Percentiles rank a stretch among this genome's conserved stretches.
Evolutionary conservation across 2,888 invertebrate genomes (phyloP).

Genomic region (Neoitamus cyanurus): DNA sequence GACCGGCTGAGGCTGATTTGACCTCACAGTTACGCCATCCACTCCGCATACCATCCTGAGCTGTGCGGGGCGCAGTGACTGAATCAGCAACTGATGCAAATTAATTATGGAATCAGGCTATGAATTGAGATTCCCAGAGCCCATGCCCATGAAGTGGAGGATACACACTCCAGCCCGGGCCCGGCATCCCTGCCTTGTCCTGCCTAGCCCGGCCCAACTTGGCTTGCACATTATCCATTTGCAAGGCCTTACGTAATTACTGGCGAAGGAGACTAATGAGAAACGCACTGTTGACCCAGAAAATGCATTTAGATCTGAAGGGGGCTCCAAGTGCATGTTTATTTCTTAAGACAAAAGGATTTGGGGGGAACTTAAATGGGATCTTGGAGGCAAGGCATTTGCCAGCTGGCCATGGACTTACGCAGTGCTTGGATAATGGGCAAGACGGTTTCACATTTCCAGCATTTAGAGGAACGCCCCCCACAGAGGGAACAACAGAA

Average conservation of each 20-base stretch:
- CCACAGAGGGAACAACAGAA: background rate
- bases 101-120: background rate
- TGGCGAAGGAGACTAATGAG: background rate
- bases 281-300: conserved; percentile 5
- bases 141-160: background rate
- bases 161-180: background rate
- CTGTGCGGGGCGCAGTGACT: background rate
- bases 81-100: background rate
- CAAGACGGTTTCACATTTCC: background rate
- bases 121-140: background rate
- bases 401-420: background rate
- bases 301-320: background rate
- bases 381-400: background rate
- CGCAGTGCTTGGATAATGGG: background rate
- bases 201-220: background rate
- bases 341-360: background rate
- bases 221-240: background rate
- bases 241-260: background rate
- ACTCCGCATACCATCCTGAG: background rate
- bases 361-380: background rate
- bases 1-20: background rate
- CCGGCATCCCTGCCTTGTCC: background rate
- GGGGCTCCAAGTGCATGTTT: background rate
- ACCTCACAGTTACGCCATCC: background rate
- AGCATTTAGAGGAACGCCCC: background rate